Evolutionary conservation across 2,888 invertebrate genomes (phyloP), one percentile per base, ranked within the genome.

Genomic region (Eristalinus aeneus): DNA sequence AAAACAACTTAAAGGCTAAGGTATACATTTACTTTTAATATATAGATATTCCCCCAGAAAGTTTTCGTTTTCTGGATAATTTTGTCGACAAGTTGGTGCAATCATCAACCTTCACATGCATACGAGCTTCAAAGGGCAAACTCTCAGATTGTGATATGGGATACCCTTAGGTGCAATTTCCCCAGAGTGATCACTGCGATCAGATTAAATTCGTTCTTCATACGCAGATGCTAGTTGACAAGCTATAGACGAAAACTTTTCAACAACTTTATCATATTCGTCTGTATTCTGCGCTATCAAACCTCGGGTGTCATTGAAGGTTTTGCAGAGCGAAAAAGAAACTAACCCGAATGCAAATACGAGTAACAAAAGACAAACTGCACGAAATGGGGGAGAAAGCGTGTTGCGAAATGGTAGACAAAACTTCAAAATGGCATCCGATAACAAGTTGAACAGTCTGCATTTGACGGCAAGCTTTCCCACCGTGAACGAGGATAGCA

Each of bases 371-470:
- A 56, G 23, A 23, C 56, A 56, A 4, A 2, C 23, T 11, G 22
- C 6, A 56, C 23, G 23, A 56, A 56, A 23, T 11, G 12, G 12
- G 12, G 11, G 23, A 27, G 23, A 56, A 23, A 56, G 23, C 12
- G 22, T 56, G 56, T 23, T 56, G 56, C 23, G 16, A 16, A 46
- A 46, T 46, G 46, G 9, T 46, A 46, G 46, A 46, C 46, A 46
- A 56, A 56, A 27, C 56, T 56, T 22, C 56, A 23, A 6, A 56
- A 56, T 56, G 56, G 12, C 23, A 23, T 56, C 56, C 56, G 56
- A 56, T 56, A 56, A 56, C 56, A 56, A 56, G 23, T 56, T 56
- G 56, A 56, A 27, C 22, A 56, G 23, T 56, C 56, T 56, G 56
- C 56, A 56, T 27, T 56, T 23, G 56, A 56, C 56, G 56, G 22